A percentile compares a stretch with the other conserved stretches of the same genome.
Conservation (phyloP, 2,113 vertebrate genomes). For the Prolemur simus region DNA sequence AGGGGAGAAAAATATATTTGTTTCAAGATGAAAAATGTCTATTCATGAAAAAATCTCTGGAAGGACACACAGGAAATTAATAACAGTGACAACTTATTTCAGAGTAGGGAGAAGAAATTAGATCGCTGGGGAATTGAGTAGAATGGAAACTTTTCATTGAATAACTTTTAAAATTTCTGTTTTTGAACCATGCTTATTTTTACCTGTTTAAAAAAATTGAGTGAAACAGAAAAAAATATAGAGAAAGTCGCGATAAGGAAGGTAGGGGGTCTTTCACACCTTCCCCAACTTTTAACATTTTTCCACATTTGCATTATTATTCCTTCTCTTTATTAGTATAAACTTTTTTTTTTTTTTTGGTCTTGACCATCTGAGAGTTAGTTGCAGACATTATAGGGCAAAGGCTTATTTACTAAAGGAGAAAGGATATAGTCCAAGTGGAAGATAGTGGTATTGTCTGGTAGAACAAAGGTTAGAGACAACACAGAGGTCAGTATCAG, state of each 20-base stretch:
- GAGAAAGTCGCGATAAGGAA: neutral
- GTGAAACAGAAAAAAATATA: neutral
- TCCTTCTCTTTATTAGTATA: neutral
- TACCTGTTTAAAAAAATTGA: conserved; percentile 16
- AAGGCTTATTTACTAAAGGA: neutral
- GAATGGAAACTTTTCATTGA: neutral
- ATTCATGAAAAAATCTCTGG: neutral
- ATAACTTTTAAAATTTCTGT: neutral
- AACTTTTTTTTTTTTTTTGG: neutral
- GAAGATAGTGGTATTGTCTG: neutral
- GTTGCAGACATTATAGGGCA: neutral
- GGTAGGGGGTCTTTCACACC: neutral
- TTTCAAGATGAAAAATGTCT: neutral
- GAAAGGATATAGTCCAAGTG: neutral
- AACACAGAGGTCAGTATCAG: neutral
- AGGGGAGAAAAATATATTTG: too few species aligned
- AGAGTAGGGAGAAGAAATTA: neutral
- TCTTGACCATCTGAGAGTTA: neutral
- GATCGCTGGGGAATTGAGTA: neutral
- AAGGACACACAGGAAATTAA: neutral
- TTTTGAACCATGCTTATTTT: neutral
- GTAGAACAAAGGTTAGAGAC: neutral
- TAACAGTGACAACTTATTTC: neutral
- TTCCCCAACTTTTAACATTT: neutral
- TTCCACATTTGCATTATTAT: neutral